A percentile compares a stretch with the other conserved stretches of the same genome.
phyloP scores from a whole-genome alignment of 1,140 invertebrate genomes.

The Drosophila sulfurigaster region DNA sequence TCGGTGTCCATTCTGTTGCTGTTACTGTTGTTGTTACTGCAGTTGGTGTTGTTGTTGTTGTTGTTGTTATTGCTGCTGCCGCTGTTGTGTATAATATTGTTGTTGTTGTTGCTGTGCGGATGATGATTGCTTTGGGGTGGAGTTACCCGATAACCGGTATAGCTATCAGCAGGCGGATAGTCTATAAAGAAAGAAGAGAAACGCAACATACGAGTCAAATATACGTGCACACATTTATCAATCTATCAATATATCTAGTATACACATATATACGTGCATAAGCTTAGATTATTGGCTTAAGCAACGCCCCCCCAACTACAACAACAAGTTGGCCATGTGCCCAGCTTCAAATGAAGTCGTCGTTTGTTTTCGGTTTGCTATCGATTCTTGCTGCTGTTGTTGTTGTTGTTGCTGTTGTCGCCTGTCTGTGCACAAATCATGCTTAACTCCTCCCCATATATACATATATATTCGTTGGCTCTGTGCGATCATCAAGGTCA shows the following conservation, averaged over 20 bases:
- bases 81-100: conserved; percentile 87
- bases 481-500: conserved; percentile 36
- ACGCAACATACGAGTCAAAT: conserved; percentile 16
- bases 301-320: conserved; percentile 65
- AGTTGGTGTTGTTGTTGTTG: conserved; percentile 28
- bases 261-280: neutral
- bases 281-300: conserved; percentile 68
- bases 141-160: conserved; percentile 83
- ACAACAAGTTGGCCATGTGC: conserved; percentile 55
- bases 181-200: conserved; percentile 62
- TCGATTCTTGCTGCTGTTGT: conserved; percentile 3
- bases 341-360: conserved; percentile 54
- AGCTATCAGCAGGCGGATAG: conserved; percentile 78
- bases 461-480: neutral
- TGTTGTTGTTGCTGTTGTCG: conserved; percentile 1
- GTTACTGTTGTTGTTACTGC: conserved; percentile 31
- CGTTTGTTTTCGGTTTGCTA: conserved; percentile 11
- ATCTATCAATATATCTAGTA: conserved; percentile 49
- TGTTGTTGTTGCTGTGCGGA: conserved; percentile 86
- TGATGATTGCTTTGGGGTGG: conserved; percentile 69
- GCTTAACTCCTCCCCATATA: conserved; percentile 51
- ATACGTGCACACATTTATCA: conserved; percentile 43
- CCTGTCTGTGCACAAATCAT: conserved; percentile 52
- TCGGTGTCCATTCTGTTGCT: conserved; percentile 90
- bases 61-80: conserved; percentile 30